Conservation (phyloP, 1,140 invertebrate genomes). For the Oryzaephilus surinamensis region DNA sequence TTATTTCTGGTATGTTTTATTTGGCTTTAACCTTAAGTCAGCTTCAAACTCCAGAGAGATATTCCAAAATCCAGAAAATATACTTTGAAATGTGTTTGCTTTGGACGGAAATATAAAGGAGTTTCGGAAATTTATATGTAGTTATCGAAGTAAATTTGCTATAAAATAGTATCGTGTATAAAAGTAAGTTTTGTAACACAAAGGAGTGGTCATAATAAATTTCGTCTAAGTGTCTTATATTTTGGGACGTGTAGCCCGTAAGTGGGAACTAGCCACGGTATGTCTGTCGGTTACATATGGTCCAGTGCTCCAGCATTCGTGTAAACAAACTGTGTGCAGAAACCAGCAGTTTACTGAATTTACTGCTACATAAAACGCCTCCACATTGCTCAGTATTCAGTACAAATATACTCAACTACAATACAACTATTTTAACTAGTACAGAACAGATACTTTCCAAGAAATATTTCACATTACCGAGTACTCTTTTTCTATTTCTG, state of each 20-base stretch:
- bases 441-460: too few species aligned
- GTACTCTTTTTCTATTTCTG: too few species aligned
- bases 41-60: too few species aligned
- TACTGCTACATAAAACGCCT: conserved; percentile 13
- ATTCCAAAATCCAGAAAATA: too few species aligned
- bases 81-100: conserved; percentile 10
- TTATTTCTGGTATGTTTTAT: conserved; percentile 4
- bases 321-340: conserved; percentile 13
- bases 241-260: conserved; percentile 9
- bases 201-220: conserved; percentile 16
- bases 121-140: conserved; percentile 13
- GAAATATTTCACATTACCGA: too few species aligned
- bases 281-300: conserved; percentile 12
- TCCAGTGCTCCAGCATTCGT: conserved; percentile 13
- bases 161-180: conserved; percentile 16
- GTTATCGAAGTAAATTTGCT: conserved; percentile 11
- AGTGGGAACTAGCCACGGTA: conserved; percentile 13
- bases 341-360: conserved; percentile 10
- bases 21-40: too few species aligned
- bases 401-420: too few species aligned
- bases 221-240: conserved; percentile 16
- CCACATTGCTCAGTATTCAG: too few species aligned
- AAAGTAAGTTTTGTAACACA: conserved; percentile 18
- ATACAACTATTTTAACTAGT: too few species aligned
- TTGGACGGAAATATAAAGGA: conserved; percentile 9